Conservation (phyloP, 1,140 invertebrate species). For the Procambarus clarkii region DNA sequence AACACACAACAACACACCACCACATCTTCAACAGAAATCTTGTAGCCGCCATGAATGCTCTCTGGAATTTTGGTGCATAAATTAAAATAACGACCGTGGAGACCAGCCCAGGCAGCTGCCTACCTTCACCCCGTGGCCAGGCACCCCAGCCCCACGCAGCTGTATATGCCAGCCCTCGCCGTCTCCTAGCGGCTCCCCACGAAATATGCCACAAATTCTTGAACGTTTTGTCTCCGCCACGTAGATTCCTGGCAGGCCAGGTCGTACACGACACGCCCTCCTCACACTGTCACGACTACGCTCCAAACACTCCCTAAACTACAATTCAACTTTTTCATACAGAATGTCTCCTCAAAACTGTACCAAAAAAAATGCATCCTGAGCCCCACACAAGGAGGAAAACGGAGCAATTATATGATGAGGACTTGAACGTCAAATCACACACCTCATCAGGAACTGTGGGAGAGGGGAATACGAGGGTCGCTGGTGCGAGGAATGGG, state of each 20-base stretch:
- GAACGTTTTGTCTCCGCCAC: constrained; percentile 34
- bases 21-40: neutral
- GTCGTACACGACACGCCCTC: neutral
- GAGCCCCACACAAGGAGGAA: too few relatives aligned
- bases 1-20: too few relatives aligned
- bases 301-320: constrained; percentile 4
- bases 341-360: too few relatives aligned
- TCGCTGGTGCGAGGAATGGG: too few relatives aligned
- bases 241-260: constrained; percentile 38
- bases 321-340: neutral
- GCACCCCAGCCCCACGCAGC: constrained; percentile 39
- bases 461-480: too few relatives aligned
- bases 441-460: too few relatives aligned
- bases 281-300: constrained; percentile 17
- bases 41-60: constrained; percentile 35
- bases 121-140: too few relatives aligned
- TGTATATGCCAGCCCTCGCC: constrained; percentile 31
- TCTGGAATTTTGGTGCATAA: constrained; percentile 54
- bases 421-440: too few relatives aligned
- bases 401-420: too few relatives aligned
- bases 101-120: too few relatives aligned
- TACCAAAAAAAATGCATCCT: too few relatives aligned
- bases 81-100: constrained; percentile 50
- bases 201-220: constrained; percentile 60
- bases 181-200: constrained; percentile 18